These are phyloP conservation scores for Perizoma flavofasciatum DNA, from an alignment of 2,888 invertebrate genomes.

Conservation along the genomic window DNA sequence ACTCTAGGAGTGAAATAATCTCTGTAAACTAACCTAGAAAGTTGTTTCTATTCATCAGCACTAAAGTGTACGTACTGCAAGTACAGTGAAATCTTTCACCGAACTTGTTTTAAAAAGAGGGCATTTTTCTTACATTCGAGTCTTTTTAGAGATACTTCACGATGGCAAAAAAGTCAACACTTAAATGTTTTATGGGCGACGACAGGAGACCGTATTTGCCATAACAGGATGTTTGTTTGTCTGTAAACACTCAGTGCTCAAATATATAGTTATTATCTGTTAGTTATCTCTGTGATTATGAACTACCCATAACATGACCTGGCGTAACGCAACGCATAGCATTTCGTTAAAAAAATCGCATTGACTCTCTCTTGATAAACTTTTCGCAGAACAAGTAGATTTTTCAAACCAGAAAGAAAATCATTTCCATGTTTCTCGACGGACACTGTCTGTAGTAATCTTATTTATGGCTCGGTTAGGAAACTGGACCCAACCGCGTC, in stretches of 20 bases:
- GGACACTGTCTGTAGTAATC: constrained; percentile 2
- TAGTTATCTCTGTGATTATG: no score
- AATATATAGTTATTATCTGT: no score
- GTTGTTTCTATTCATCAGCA: not conserved
- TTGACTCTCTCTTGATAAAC: no score
- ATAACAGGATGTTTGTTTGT: no score
- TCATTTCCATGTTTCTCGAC: constrained; percentile 6
- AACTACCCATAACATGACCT: no score
- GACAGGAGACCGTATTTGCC: no score
- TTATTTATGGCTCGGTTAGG: constrained; percentile 17
- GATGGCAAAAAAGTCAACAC: no score
- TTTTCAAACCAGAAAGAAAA: constrained; percentile 15
- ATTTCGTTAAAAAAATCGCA: no score
- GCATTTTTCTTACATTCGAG: not conserved
- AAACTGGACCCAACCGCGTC: constrained; percentile 21
- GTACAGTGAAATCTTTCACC: not conserved
- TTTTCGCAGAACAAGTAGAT: constrained; percentile 8
- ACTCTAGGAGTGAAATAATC: not conserved
- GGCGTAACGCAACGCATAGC: no score
- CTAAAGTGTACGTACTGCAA: not conserved
- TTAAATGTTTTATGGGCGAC: no score
- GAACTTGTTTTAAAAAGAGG: not conserved
- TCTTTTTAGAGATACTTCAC: no score
- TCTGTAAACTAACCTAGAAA: not conserved
- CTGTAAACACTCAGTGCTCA: no score